Conservation (phyloP, 2,113 vertebrate genomes). For the Nibea coibor region DNA sequence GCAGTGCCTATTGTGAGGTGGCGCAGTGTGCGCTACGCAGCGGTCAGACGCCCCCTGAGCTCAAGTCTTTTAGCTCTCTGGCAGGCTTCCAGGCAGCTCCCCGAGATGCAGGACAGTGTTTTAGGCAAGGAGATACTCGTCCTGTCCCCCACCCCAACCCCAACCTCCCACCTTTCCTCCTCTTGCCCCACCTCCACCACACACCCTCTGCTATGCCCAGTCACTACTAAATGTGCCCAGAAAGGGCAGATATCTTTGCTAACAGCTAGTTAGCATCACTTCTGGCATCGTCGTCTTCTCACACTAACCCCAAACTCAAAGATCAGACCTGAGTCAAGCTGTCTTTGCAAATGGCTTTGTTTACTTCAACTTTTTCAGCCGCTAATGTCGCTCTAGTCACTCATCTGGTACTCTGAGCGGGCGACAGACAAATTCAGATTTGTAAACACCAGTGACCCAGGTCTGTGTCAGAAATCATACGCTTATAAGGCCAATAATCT, state of each 20-base stretch:
- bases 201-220: slow-evolving; percentile 56
- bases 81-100: slow-evolving; percentile 86
- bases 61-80: slow-evolving; percentile 88
- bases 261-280: slow-evolving; percentile 35
- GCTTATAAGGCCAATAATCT: slow-evolving; percentile 5
- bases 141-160: slow-evolving; percentile 49
- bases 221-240: slow-evolving; percentile 55
- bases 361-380: slow-evolving; percentile 36
- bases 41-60: slow-evolving; percentile 86
- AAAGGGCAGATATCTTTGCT: slow-evolving; percentile 47
- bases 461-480: slow-evolving; percentile 38
- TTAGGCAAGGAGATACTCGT: slow-evolving; percentile 85
- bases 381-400: slow-evolving; percentile 1
- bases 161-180: background rate
- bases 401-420: background rate
- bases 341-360: slow-evolving; percentile 22
- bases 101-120: slow-evolving; percentile 87
- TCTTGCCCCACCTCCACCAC: slow-evolving; percentile 65
- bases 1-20: slow-evolving; percentile 88
- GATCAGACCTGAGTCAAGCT: slow-evolving; percentile 49
- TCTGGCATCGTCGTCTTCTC: slow-evolving; percentile 54
- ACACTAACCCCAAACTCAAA: slow-evolving; percentile 63
- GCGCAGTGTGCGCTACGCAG: slow-evolving; percentile 84
- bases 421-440: slow-evolving; percentile 29
- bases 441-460: slow-evolving; percentile 38